Evolutionary conservation across 2,113 vertebrate genomes (phyloP).

Genomic region (Apistogramma diplotaenia): DNA sequence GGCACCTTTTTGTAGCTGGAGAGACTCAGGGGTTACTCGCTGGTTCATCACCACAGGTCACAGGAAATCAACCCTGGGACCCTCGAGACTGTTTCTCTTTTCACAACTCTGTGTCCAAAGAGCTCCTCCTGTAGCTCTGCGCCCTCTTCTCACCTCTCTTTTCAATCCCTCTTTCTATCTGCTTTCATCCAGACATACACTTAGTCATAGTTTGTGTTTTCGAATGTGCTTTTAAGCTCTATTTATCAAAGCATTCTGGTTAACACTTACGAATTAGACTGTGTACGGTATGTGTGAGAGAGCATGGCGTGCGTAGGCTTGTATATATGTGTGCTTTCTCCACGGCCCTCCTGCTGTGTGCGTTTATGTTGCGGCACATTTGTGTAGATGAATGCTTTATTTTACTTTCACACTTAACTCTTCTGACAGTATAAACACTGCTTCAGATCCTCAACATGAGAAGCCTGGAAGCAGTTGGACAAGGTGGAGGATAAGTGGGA

Average conservation of each 20-base stretch:
- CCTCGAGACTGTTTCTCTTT: background rate
- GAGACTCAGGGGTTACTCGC: background rate
- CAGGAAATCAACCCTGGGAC: slow-evolving; percentile 9
- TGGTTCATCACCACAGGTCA: slow-evolving; percentile 16
- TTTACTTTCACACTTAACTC: slow-evolving; percentile 8
- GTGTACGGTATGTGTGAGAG: background rate
- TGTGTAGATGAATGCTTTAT: slow-evolving; percentile 22
- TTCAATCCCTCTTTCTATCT: background rate
- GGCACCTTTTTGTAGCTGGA: slow-evolving; percentile 2
- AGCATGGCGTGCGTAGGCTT: background rate
- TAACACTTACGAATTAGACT: background rate
- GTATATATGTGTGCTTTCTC: background rate
- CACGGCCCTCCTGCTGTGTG: slow-evolving; percentile 9
- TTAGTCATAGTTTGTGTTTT: background rate
- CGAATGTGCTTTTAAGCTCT: background rate
- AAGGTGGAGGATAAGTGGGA: accelerated
- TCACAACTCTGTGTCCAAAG: background rate
- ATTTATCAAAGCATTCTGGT: background rate
- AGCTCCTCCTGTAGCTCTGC: background rate
- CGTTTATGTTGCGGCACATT: slow-evolving; percentile 21
- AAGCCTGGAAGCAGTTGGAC: background rate
- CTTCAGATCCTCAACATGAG: slow-evolving; percentile 4
- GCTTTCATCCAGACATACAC: background rate
- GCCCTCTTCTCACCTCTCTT: background rate
- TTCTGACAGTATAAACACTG: slow-evolving; percentile 17